A percentile compares a stretch with the other conserved stretches of the same genome.
Conservation (phyloP, 2,113 vertebrate genomes). For the Myanophis thanlyinensis region DNA sequence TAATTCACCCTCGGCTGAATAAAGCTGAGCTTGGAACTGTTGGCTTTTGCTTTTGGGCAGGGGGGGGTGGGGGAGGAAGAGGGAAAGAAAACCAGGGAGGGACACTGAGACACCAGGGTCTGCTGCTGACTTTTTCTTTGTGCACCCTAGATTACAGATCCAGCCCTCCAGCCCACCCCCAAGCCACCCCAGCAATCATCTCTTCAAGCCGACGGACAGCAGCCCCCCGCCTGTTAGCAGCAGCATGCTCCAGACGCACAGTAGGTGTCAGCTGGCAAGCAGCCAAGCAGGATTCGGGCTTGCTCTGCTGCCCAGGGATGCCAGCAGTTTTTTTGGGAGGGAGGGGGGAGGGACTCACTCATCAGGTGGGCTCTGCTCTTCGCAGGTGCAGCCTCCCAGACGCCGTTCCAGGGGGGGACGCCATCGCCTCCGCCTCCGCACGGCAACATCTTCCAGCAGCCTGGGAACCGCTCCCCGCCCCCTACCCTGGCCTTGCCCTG, state of each 20-base stretch:
- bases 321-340: fast-evolving
- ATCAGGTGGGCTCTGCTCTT: background rate
- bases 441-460: conserved; percentile 79
- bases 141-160: conserved; percentile 85
- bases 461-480: conserved; percentile 86
- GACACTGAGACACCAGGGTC: background rate
- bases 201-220: conserved; percentile 92
- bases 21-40: background rate
- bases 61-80: background rate
- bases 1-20: background rate
- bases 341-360: background rate
- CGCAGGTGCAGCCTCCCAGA: conserved; percentile 77
- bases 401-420: conserved; percentile 82
- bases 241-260: conserved; percentile 85
- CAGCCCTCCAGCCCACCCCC: conserved; percentile 97
- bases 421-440: conserved; percentile 63
- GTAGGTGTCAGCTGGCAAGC: conserved; percentile 61
- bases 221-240: conserved; percentile 88
- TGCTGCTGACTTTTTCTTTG: conserved; percentile 37
- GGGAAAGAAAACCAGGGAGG: background rate
- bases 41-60: too few relatives aligned
- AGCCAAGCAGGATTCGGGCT: background rate
- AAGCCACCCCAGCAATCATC: conserved; percentile 94
- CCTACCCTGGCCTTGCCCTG: conserved; percentile 77
- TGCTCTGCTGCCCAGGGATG: background rate